Evolutionary conservation across 2,888 invertebrate species (phyloP), one percentile per base, ranked within the genome.

Genomic region (Ophraella communa): DNA sequence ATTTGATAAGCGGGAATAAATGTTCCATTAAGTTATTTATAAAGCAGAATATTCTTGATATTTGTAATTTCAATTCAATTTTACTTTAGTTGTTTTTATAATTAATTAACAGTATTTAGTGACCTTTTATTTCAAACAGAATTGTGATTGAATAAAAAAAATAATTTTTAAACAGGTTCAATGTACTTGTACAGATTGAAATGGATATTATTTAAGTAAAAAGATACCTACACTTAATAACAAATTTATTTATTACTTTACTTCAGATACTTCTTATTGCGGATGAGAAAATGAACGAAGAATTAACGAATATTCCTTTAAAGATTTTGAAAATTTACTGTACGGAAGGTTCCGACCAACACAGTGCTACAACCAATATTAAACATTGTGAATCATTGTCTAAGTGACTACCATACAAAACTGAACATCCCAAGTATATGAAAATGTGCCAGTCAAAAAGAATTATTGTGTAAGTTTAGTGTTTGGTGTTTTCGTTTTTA

Each of bases 271-370:
- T 14, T 14, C 14, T 5, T 17, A 30, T n/a, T n/a, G n/a, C n/a
- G n/a, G n/a, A n/a, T n/a, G n/a, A n/a, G n/a, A 17, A 39, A 8
- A 39, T 39, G 39, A 39, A 17, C 7, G 39, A 39, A 39, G 39
- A 39, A 39, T 3, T 39, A 7, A 14, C 39, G 5, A 17, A 39
- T 39, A 39, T 39, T 14, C 39, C 39, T 1, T 5, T 82, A 82
- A 82, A 79, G 79, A 81, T 77, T 81, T 82, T 82, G 83, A 78
- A 77, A 72, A 76, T 80, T 69, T 82, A 81, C 70, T 82, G 82
- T 75, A 78, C 80, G 73, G 82, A 81, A 77, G 81, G 81, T 76
- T 24, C 27, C 3, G 24, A 24, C 7, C 17, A 82, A 81, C 75
- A 79, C 79, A 73, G 82, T 81, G 76, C 81, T 2, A 35, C 14